Percentiles rank a stretch among this genome's conserved stretches.
phyloP scores from a whole-genome alignment of 1,140 invertebrate genomes.

The Euborellia annulipes region DNA sequence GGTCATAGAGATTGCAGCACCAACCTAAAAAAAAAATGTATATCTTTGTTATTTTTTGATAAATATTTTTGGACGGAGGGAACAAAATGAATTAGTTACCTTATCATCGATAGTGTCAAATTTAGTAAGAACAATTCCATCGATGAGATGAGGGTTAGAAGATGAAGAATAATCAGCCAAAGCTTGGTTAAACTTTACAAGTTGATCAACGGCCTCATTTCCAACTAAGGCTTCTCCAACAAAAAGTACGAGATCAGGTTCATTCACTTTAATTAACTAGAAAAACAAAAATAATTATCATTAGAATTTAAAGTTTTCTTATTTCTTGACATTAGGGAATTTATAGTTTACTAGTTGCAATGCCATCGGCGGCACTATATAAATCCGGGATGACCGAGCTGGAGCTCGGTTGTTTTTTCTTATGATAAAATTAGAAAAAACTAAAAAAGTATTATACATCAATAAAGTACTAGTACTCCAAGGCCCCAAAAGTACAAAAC shows the following conservation, averaged over 20 bases:
- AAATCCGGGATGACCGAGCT: too few species aligned
- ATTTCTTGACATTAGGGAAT: too few species aligned
- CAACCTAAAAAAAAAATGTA: slow-evolving; percentile 49
- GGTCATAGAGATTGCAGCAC: slow-evolving; percentile 99
- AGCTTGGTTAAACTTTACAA: slow-evolving; percentile 97
- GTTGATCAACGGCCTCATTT: slow-evolving; percentile 99
- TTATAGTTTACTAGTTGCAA: too few species aligned
- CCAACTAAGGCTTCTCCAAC: slow-evolving; percentile 98
- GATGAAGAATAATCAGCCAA: slow-evolving; percentile 74
- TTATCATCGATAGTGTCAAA: slow-evolving; percentile 99
- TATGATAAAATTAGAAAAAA: too few species aligned
- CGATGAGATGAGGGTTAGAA: slow-evolving; percentile 79
- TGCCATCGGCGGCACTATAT: too few species aligned
- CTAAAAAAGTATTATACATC: too few species aligned
- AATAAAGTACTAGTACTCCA: too few species aligned
- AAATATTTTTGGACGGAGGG: not conserved
- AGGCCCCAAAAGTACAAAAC: too few species aligned
- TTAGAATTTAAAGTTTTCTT: too few species aligned
- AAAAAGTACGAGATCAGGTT: slow-evolving; percentile 94
- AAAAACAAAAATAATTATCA: slow-evolving; percentile 5
- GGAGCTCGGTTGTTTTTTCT: too few species aligned
- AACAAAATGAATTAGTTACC: slow-evolving; percentile 32
- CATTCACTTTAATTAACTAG: slow-evolving; percentile 67
- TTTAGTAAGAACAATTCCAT: slow-evolving; percentile 95
- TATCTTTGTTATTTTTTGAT: too few species aligned